Base-by-base conservation (phyloP, 2,113 vertebrate species). In the Hiodon alosoides region DNA sequence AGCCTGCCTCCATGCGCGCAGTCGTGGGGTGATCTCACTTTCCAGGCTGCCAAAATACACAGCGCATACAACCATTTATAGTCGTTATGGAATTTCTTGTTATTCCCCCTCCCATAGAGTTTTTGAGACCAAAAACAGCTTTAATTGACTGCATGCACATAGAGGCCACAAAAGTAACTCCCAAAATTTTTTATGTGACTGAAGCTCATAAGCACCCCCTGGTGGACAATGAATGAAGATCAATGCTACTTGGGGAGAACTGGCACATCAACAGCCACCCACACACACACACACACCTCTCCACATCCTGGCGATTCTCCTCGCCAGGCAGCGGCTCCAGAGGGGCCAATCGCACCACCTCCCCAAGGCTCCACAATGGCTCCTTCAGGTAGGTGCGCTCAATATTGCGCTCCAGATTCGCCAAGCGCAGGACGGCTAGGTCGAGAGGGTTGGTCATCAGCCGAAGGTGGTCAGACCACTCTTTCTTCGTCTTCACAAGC, bases 321-420 rank as follows among this genome's bases (percentile, higher is more conserved):
- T 89, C 90, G 53, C 88, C 90, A 0, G 89, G 87, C 0, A 86
- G 85, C 0, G 88, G 87, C 0, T 90, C 89, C 65, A 91, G 87
- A 3, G 92, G 90, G 2, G 94, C 88, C 0, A 91, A 91, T 7
- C 93, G 95, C 85, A 96, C 93, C 79, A 96, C 95, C 74, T 97
- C 95, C 0, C 94, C 90, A 1, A 90, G 85, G 2, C 93, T 90
- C 95, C 97, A 97, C 1, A 99, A 94, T 0, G 97, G 97, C 77
- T 97, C 95, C 87, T 93, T 94, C 31, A 99, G 90, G 84, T 97
- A 99, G 14, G 95, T 93, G 0, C 96, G 89, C 80, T 99, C 96
- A 3, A 99, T 89, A 79, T 98, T 96, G 47, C 91, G 91, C 86
- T 99, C 97, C 6, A 99, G 90, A 5, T 92, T 93, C 1, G 92